A percentile compares a stretch with the other conserved stretches of the same genome.
phyloP scores from a whole-genome alignment of 2,113 vertebrate genomes.

The Ochotona princeps region DNA sequence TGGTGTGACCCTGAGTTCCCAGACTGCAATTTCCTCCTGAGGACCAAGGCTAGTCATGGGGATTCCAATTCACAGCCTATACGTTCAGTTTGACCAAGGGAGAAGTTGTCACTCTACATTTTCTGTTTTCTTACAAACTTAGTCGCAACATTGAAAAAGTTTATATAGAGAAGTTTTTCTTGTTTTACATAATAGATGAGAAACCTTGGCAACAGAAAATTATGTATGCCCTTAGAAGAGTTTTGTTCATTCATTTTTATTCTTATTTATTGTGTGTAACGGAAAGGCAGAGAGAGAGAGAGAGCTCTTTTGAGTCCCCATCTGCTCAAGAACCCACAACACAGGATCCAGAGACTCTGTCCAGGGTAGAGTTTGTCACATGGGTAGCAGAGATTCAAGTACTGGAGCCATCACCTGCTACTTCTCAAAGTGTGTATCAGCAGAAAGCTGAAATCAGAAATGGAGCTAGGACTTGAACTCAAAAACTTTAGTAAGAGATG shows the following conservation, averaged over 20 bases:
- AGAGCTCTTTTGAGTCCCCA: no score
- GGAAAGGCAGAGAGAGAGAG: no score
- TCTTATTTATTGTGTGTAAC: no score
- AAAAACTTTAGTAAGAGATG: no score
- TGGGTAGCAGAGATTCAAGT: no score
- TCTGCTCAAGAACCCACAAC: no score
- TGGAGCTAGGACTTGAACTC: no score
- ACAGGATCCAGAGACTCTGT: no score
- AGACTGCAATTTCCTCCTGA: background rate
- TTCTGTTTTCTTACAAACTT: background rate
- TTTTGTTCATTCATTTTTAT: background rate
- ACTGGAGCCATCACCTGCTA: no score
- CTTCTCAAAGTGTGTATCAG: no score
- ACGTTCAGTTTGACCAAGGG: background rate
- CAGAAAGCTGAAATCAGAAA: no score
- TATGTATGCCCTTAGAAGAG: background rate
- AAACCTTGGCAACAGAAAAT: background rate
- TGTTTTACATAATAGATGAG: background rate
- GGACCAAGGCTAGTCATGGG: accelerated
- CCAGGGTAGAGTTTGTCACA: no score
- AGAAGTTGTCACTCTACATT: background rate
- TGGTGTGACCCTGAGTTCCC: background rate
- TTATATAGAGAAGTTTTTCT: background rate
- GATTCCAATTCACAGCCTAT: background rate
- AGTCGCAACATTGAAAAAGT: background rate